These are phyloP conservation scores for Coelogynopora nodosa DNA, from an alignment of 2,888 invertebrate genomes.

Conservation along the genomic window DNA sequence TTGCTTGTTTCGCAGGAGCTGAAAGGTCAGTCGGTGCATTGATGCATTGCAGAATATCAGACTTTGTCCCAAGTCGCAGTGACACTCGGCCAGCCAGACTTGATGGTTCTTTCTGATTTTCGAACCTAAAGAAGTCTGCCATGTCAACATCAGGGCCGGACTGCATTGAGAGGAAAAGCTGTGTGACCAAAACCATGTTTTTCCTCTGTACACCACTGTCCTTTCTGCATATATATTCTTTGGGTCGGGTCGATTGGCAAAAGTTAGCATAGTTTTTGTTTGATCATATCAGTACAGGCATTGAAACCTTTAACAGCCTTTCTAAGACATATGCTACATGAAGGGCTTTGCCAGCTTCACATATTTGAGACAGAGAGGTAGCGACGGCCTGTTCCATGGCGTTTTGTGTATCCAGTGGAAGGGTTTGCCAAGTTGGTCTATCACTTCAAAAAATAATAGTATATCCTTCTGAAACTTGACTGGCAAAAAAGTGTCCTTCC, in stretches of 20 bases:
- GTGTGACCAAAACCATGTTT: slow-evolving; percentile 15
- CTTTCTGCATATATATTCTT: slow-evolving; percentile 23
- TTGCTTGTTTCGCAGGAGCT: slow-evolving; percentile 11
- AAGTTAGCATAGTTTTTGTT: background rate
- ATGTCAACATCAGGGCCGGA: slow-evolving; percentile 24
- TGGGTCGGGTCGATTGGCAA: slow-evolving; percentile 18
- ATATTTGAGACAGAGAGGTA: slow-evolving; percentile 16
- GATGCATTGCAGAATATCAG: background rate
- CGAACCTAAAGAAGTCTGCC: slow-evolving; percentile 18
- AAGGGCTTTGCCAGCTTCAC: slow-evolving; percentile 2
- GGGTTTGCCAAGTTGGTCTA: slow-evolving; percentile 10
- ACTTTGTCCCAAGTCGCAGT: background rate
- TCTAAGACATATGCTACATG: slow-evolving; percentile 25
- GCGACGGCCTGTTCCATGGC: background rate
- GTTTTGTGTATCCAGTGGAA: slow-evolving; percentile 23
- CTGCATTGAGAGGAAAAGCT: slow-evolving; percentile 19
- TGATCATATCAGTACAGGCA: slow-evolving; percentile 6
- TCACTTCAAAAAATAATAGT: slow-evolving; percentile 3
- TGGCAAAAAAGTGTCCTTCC: too few relatives aligned
- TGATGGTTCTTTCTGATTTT: slow-evolving; percentile 14
- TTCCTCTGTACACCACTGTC: slow-evolving; percentile 27
- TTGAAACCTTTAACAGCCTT: slow-evolving; percentile 1
- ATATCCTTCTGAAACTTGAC: slow-evolving; percentile 31
- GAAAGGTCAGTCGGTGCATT: background rate
- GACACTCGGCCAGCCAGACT: background rate